Base-by-base conservation (phyloP, 2,888 invertebrate species). In the Campoplex capitator region DNA sequence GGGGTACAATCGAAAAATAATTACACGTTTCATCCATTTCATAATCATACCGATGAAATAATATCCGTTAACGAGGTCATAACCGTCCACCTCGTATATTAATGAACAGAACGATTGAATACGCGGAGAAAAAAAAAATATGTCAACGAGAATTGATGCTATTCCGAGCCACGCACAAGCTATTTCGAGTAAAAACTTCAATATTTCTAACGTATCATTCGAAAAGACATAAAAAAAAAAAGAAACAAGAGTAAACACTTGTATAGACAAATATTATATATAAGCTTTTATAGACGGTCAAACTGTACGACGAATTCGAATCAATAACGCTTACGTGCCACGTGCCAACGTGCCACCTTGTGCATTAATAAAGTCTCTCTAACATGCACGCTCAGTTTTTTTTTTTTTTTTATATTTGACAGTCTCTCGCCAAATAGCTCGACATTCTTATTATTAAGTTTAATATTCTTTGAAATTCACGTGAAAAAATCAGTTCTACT, bases 241-340 rank as follows among this genome's bases (percentile, higher is more conserved):
- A 23, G 48, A 32, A 32, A 13, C 28, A 28, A 13, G 13, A 28
- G 73, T 74, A 56, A 35, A 74, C 16, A 51, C 42, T 23, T 42
- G 38, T 32, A 9, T 54, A 68, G 56, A 9, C 3, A n/a, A 54
- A 32, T 38, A 67, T 67, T 42, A 16, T 62, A 62, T 11, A 45
- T 67, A 28, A 18, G 23, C 58, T 42, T 28, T 23, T 42, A 38
- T 75, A 56, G 38, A 38, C 62, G 74, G 78, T 78, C 70, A 65
- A 16, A 67, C 62, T 78, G 18, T 75, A 48, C 35, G 54, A 76
- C 51, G 75, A 62, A 83, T 54, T 62, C 75, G 42, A 88, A 86
- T 88, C 89, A 86, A 88, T 90, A 88, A 88, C 86, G 83, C 83
- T 89, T 88, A 86, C 82, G 73, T 71, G 80, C 88, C 89, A 88